Conservation (phyloP, 2,888 invertebrate species). For the Eupithecia centaureata region DNA sequence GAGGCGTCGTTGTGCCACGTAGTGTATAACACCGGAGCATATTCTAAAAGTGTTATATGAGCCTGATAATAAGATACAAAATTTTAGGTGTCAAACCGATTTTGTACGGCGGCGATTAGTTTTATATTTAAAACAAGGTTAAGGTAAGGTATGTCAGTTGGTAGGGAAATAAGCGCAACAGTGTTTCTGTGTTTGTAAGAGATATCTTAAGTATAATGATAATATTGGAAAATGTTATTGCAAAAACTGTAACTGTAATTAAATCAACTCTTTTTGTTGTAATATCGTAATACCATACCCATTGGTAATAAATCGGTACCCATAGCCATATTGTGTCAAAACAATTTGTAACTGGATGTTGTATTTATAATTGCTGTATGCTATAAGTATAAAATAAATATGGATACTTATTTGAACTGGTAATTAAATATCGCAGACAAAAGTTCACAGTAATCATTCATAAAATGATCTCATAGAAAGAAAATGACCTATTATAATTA, state of each 20-base stretch:
- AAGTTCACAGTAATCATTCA: slow-evolving; percentile 26
- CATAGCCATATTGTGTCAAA: slow-evolving; percentile 12
- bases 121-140: slow-evolving; percentile 12
- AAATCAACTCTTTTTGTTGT: not conserved
- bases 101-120: slow-evolving; percentile 6
- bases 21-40: slow-evolving; percentile 66
- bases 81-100: slow-evolving; percentile 15
- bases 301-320: not conserved
- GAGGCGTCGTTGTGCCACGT: slow-evolving; percentile 65
- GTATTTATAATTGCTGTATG: slow-evolving; percentile 27
- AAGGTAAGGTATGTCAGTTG: not conserved
- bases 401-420: slow-evolving; percentile 21
- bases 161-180: not conserved
- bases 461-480: slow-evolving; percentile 35
- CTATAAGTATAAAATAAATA: slow-evolving; percentile 20
- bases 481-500: slow-evolving; percentile 20
- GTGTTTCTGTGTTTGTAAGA: slow-evolving; percentile 1
- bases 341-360: slow-evolving; percentile 28
- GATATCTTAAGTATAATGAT: not conserved
- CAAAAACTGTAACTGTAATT: not conserved
- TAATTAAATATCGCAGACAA: slow-evolving; percentile 19
- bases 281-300: not conserved
- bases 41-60: slow-evolving; percentile 79
- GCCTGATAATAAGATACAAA: slow-evolving; percentile 51
- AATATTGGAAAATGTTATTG: not conserved